Conservation (phyloP, 2,888 invertebrate genomes). For the Tipula confusa region DNA sequence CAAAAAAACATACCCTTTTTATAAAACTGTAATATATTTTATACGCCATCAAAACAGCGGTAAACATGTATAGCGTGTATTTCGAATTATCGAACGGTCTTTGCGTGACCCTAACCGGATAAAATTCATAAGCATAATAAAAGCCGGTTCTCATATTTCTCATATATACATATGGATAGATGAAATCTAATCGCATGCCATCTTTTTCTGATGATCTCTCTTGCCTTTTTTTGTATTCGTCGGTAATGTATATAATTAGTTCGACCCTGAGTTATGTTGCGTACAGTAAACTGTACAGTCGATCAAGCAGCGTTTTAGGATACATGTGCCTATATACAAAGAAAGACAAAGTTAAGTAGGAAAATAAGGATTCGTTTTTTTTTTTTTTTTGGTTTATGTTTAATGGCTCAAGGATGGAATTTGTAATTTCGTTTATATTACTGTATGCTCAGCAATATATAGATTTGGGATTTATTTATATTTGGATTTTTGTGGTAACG, state of each 20-base stretch:
- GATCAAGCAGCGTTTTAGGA: conserved; percentile 28
- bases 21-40: not conserved
- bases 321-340: not conserved
- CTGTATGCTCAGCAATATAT: not conserved
- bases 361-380: not conserved
- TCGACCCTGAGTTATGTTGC: conserved; percentile 40
- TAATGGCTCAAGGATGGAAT: conserved; percentile 31
- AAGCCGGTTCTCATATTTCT: conserved; percentile 14
- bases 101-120: not conserved
- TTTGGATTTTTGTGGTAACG: not conserved
- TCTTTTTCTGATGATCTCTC: not conserved
- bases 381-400: conserved; percentile 9
- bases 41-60: not conserved
- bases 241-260: conserved; percentile 35
- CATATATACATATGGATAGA: not conserved
- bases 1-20: conserved; percentile 31
- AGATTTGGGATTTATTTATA: not conserved
- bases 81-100: not conserved
- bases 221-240: not conserved
- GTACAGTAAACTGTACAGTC: conserved; percentile 32
- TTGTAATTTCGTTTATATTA: conserved; percentile 14
- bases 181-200: not conserved
- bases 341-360: no score
- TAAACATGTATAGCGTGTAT: not conserved
- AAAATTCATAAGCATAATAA: not conserved